phyloP scores from a whole-genome alignment of 2,797 vertebrate species.

The Sus cebifrons region DNA sequence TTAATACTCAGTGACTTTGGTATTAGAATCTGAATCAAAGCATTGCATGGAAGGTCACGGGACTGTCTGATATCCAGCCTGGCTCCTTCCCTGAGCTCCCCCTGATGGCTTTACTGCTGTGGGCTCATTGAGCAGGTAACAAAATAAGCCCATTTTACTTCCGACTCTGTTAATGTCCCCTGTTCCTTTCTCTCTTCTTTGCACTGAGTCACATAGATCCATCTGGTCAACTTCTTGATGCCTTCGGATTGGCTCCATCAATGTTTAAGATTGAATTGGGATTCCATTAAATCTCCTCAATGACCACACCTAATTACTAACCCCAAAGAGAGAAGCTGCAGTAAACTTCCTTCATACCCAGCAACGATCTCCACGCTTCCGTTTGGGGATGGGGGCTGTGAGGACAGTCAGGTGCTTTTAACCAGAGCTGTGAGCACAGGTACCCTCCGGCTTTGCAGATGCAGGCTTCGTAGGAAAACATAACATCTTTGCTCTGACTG shows the following conservation, averaged over 20 bases:
- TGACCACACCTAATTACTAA: not conserved
- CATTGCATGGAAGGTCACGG: not conserved
- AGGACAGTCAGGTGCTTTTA: not conserved
- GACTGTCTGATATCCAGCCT: not conserved
- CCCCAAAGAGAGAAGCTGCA: not conserved
- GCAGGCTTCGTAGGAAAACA: too few species aligned
- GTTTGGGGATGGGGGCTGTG: not conserved
- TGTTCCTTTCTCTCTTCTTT: not conserved
- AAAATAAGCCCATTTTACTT: not conserved
- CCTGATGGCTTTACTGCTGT: not conserved
- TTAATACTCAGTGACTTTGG: not conserved
- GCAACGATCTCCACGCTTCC: too few species aligned
- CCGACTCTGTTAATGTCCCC: not conserved
- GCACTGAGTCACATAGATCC: not conserved
- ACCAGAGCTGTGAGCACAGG: not conserved
- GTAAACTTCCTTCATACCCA: not conserved
- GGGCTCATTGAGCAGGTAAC: not conserved
- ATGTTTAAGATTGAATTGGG: not conserved
- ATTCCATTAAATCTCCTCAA: not conserved
- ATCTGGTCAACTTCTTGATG: not conserved
- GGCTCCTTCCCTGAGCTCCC: not conserved
- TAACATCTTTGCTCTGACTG: too few species aligned
- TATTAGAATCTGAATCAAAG: constrained; percentile 18
- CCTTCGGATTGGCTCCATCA: not conserved
- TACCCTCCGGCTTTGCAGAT: not conserved